Base-by-base conservation (phyloP, 2,797 vertebrate species). In the Etheostoma nigrum region DNA sequence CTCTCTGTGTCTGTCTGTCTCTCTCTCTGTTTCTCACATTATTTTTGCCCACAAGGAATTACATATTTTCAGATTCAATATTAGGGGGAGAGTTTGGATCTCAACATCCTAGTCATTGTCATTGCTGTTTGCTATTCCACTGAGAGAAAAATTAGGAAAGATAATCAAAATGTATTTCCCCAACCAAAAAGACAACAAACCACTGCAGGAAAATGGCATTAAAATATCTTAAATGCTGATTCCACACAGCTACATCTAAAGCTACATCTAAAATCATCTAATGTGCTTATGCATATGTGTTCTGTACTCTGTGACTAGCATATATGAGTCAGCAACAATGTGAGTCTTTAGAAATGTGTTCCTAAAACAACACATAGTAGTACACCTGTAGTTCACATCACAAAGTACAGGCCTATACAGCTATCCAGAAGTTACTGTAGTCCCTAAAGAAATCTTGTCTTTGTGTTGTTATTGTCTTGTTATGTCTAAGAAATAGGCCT, bases 1-100 rank as follows among this genome's bases (percentile, higher is more conserved):
- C 85, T 82, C 63, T 77, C 49, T 78, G 40, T 76, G 45, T 81
- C 67, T 54, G 11, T 48, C 40, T 71, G 36, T 54, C 55, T 71
- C 33, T 55, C 42, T 69, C 62, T 77, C 57, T 72, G 19, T 85
- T 64, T 76, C 47, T 75, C 69, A 67, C 48, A 13, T 15, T 44
- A 40, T 78, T 42, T n/a, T n/a, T 69, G 54, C 66, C 78, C 57
- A 40, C 2, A 1, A 78, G 76, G 55, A 57, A 16, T 12, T 74
- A 42, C 64, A n/a, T n/a, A 84, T 72, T 80, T 78, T 69, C 42
- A 4, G n/a, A 14, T 58, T 74, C 25, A 70, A 30, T 57, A 84
- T 82, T 53, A 54, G 4, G n/a, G 2, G 0, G 5, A 57, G 23
- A 36, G 36, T 64, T 78, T 66, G 1, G 64, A 33, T 72, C 57